These are phyloP conservation scores for Oreochromis spilurus DNA, from an alignment of 2,113 vertebrate species.

Conservation along the genomic window DNA sequence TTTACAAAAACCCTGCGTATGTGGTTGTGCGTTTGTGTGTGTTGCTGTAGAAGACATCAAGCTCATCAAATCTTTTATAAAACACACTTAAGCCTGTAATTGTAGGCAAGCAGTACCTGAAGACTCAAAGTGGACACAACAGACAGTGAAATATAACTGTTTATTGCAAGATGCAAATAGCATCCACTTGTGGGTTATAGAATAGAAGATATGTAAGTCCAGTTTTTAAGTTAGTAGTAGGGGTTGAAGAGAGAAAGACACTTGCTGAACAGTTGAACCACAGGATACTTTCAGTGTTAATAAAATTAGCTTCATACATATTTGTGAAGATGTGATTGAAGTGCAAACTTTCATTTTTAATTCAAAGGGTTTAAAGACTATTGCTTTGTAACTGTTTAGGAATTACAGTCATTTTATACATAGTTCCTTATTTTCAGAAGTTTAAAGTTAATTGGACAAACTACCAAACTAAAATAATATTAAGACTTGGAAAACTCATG, in stretches of 20 bases:
- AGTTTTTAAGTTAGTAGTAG: neutral
- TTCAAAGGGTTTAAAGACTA: neutral
- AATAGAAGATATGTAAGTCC: neutral
- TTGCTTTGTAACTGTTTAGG: neutral
- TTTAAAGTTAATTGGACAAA: neutral
- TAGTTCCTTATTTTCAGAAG: neutral
- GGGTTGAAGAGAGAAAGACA: neutral
- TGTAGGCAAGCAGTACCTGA: neutral
- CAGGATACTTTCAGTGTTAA: accelerated
- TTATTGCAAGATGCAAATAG: neutral
- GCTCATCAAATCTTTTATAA: neutral
- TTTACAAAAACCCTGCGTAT: constrained; percentile 5
- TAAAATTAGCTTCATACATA: neutral
- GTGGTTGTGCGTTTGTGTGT: neutral
- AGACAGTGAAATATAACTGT: neutral
- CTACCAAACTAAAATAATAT: neutral
- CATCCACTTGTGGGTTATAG: neutral
- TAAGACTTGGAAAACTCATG: neutral
- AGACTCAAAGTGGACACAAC: neutral
- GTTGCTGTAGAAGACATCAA: neutral
- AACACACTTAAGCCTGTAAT: neutral
- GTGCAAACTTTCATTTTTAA: neutral
- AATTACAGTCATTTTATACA: neutral
- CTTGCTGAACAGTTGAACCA: neutral
- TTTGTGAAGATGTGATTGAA: neutral